A percentile compares a stretch with the other conserved stretches of the same genome.
These are phyloP conservation scores for Alcedo atthis DNA, from an alignment of 2,797 vertebrate genomes.

Conservation along the genomic window DNA sequence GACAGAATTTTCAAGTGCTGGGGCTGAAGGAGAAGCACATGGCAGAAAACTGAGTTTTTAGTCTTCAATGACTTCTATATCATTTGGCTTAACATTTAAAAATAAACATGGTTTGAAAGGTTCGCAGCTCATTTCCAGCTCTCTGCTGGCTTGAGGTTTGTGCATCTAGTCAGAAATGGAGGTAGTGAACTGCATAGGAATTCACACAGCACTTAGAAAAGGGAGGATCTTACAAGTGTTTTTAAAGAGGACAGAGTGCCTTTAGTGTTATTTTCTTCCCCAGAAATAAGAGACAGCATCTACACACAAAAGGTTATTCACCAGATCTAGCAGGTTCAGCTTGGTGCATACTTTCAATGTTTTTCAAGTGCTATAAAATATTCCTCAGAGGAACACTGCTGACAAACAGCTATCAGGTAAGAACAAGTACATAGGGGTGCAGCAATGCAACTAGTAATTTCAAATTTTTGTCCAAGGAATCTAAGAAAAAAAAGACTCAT, in stretches of 20 bases:
- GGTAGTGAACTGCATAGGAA: background rate
- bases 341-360: background rate
- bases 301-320: slow-evolving; percentile 11
- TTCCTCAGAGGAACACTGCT: background rate
- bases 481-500: background rate
- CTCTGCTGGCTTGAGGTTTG: slow-evolving; percentile 22
- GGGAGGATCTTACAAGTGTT: background rate
- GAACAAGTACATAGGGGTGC: background rate
- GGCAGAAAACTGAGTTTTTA: background rate
- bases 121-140: slow-evolving; percentile 7
- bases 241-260: slow-evolving; percentile 4
- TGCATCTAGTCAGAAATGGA: background rate
- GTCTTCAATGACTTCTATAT: background rate
- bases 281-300: slow-evolving; percentile 1
- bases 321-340: background rate
- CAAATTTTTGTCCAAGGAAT: background rate
- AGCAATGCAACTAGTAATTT: background rate
- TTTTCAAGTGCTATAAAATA: slow-evolving; percentile 17
- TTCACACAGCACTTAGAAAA: background rate
- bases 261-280: background rate
- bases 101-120: background rate
- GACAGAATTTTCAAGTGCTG: background rate
- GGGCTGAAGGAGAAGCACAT: background rate
- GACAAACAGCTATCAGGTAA: background rate
- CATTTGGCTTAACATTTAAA: background rate